Evolutionary conservation across 2,888 invertebrate genomes (phyloP), one percentile per base, ranked within the genome.

Genomic region (Schizaphis graminum): DNA sequence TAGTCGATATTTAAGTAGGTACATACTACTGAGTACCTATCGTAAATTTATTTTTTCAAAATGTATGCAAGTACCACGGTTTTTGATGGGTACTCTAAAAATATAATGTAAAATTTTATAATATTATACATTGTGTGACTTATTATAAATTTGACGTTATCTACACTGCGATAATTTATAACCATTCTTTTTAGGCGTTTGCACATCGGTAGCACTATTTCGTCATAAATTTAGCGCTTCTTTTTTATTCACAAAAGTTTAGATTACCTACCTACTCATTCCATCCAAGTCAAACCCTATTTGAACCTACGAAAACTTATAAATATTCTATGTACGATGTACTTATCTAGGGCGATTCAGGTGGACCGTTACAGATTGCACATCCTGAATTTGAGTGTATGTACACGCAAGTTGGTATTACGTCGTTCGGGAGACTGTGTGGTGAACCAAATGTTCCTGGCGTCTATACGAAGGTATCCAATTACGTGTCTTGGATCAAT

Each of bases 401-500:
- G 96, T 96, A 96, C 95, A 96, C 96, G 84, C 95, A 97, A 0
- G 95, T 97, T 1, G 97, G 97, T 0, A 95, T 97, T 4, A 97
- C 96, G 3, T 96, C 94, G 96, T 97, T 97, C 95, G 97, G 97
- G 0, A 96, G 61, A 95, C 95, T 94, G 91, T 96, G 77, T 96
- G 97, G 95, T 96, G 96, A 49, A 95, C 96, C 96, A 24, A 95
- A 95, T 26, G 95, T 95, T 94, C 97, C 96, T 0, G 97, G 97
- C 0, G 96, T 97, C 16, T 97, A 97, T 95, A 97, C 97, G 0
- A 96, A 96, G 87, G 96, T 97, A 0, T 96, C 96, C 3, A 89
- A 96, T 87, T 97, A 96, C 95, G 95, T 97, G 1, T 95, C 96
- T 5, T 97, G 97, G 97, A 96, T 97, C 47, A 97, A 97, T 95